Base-by-base conservation (phyloP, 2,888 invertebrate species). In the Tinea pellionella region DNA sequence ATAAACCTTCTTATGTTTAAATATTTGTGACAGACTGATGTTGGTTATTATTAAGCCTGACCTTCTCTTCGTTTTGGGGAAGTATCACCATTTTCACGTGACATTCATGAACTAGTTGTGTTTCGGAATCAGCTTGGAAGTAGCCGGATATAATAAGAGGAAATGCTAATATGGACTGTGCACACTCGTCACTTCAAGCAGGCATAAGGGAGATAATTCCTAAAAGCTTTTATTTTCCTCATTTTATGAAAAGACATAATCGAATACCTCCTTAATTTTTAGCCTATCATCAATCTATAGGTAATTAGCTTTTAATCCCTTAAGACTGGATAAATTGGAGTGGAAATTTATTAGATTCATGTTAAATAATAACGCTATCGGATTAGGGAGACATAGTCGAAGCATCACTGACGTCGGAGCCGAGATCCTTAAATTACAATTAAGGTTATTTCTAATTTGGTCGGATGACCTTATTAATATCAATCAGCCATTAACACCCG, bases 361-460 rank as follows among this genome's bases (percentile, higher is more conserved):
- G 53, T 18, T 18, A 8, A 24, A 24, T 53, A 47, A 12, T 53
- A 24, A 9, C 24, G 53, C 24, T 24, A 1, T 1, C 53, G 24
- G 53, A 53, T 53, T 53, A 53, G 13, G 12, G 24, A 53, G 47
- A 47, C 18, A 47, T 47, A 15, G 6, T 6, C 37, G 15, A 19
- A 12, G 29, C 55, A 18, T 19, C 24, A 55, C 19, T 18, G n/a
- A 55, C 24, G 19, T 29, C 55, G 55, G 55, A 19, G 15, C 24
- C 55, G 18, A 24, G n/a, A n/a, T 15, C 24, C 55, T 29, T 19
- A 55, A 57, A 57, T 57, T 57, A 57, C 19, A 55, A 55, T 55
- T 55, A 55, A 55, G 55, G 55, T 3, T 12, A 24, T 19, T 19
- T 55, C 55, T 55, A 47, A 47, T 47, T 13, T 18, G 16, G 12